Conservation (phyloP, 2,888 invertebrate genomes). For the Microctonus aethiopoides region DNA sequence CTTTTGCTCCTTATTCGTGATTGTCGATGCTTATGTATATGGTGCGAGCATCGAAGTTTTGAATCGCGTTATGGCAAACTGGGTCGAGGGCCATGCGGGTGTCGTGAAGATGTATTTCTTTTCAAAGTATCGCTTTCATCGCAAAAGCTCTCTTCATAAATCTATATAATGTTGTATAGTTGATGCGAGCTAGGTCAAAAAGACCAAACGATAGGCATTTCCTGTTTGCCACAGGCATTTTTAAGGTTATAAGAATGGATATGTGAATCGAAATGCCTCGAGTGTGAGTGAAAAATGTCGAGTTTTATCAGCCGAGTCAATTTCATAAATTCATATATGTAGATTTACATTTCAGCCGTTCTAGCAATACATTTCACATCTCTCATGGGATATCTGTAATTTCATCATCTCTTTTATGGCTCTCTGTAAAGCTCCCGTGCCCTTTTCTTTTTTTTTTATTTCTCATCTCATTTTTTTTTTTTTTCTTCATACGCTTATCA, state of each 20-base stretch:
- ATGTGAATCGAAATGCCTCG: not conserved
- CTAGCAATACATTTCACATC: not conserved
- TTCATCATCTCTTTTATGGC: not conserved
- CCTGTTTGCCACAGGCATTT: not conserved
- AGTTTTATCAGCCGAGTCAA: not conserved
- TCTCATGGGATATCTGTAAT: not conserved
- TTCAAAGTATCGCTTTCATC: not conserved
- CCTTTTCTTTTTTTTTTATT: not conserved
- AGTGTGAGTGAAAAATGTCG: not conserved
- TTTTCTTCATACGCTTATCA: not conserved
- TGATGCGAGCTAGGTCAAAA: not conserved
- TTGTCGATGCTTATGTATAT: not conserved
- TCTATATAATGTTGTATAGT: no score
- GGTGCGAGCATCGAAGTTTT: slow-evolving; percentile 30
- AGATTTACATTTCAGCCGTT: not conserved
- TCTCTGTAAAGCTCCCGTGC: not conserved
- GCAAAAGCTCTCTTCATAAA: not conserved
- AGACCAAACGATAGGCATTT: not conserved
- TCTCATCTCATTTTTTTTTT: no score
- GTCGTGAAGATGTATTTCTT: not conserved
- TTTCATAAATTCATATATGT: slow-evolving; percentile 1
- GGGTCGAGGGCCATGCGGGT: not conserved
- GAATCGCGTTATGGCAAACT: not conserved
- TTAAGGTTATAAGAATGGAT: not conserved
- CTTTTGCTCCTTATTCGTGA: not conserved